Evolutionary conservation across 2,797 vertebrate genomes (phyloP).

Genomic region (Esox masquinongy): DNA sequence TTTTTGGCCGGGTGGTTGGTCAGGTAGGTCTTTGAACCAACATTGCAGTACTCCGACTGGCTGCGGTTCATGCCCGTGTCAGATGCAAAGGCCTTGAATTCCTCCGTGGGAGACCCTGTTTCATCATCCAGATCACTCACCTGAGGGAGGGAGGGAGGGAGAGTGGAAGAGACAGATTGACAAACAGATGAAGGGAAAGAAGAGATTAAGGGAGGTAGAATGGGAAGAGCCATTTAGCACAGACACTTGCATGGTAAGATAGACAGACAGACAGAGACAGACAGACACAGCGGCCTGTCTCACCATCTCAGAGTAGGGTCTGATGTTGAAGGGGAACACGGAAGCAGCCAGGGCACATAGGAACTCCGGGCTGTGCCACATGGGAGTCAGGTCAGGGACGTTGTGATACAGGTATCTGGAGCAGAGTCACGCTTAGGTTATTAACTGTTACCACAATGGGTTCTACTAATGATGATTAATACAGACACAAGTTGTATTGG

Average conservation of each 20-base stretch:
- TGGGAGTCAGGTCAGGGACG: constrained; percentile 87
- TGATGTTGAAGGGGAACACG: constrained; percentile 96
- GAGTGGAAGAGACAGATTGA: no score
- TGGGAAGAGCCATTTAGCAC: no score
- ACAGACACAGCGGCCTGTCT: not conserved
- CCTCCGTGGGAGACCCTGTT: constrained; percentile 92
- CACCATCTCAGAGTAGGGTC: constrained; percentile 99
- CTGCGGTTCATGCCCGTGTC: constrained; percentile 98
- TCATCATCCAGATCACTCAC: constrained; percentile 96
- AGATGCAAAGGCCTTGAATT: constrained; percentile 91
- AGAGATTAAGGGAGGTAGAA: not conserved
- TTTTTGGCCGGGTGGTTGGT: constrained; percentile 98
- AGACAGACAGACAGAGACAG: no score
- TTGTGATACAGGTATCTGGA: constrained; percentile 83
- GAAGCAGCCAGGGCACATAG: constrained; percentile 91
- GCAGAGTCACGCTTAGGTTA: constrained; percentile 78
- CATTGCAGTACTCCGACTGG: constrained; percentile 97
- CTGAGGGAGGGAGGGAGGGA: constrained; percentile 52
- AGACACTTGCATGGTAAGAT: no score
- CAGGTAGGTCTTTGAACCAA: constrained; percentile 94
- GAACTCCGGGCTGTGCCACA: constrained; percentile 98
- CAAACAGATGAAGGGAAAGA: no score
- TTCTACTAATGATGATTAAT: no score
- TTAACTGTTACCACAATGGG: no score
- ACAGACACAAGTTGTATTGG: no score